Evolutionary conservation across 2,113 vertebrate species (phyloP).

Genomic region (Zootoca vivipara): DNA sequence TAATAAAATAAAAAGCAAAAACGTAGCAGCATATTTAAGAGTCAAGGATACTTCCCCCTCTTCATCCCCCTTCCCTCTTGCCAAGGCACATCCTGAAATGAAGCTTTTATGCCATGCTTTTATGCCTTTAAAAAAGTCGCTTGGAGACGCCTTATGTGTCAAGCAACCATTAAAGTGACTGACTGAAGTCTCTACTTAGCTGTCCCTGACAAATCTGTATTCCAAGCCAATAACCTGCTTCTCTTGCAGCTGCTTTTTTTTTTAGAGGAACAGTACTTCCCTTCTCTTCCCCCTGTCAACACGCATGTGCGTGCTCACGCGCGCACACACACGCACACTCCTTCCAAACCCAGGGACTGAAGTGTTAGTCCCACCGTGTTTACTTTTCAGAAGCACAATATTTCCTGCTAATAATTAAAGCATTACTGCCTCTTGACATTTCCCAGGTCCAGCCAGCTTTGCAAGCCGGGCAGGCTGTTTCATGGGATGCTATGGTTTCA

Average conservation of each 20-base stretch:
- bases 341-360: conserved; percentile 6
- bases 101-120: no score
- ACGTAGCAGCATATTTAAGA: no score
- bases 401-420: conserved; percentile 37
- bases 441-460: neutral
- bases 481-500: neutral
- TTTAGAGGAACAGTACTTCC: no score
- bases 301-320: no score
- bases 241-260: conserved; percentile 27
- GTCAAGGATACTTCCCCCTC: no score
- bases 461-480: neutral
- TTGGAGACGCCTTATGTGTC: no score
- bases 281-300: neutral
- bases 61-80: no score
- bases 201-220: neutral
- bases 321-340: no score
- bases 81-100: no score
- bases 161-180: no score
- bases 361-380: conserved; percentile 43
- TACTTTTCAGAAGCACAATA: conserved; percentile 29
- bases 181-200: neutral
- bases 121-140: no score
- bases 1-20: no score
- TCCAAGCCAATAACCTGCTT: neutral
- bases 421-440: neutral